Conservation (phyloP, 2,888 invertebrate genomes). For the Apodemia zela region DNA sequence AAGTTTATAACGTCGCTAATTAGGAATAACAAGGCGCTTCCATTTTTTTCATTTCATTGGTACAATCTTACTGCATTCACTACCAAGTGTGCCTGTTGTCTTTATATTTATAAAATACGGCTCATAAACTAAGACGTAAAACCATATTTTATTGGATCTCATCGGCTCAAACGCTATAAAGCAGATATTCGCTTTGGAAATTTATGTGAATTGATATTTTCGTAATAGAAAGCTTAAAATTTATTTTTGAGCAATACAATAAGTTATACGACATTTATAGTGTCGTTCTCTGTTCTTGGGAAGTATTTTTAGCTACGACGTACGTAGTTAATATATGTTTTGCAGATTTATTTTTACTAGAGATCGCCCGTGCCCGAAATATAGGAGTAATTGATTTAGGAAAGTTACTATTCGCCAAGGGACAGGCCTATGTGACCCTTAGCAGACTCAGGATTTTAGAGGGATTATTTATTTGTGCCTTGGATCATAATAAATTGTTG, state of each 20-base stretch:
- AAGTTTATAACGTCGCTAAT: too few relatives aligned
- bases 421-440: too few relatives aligned
- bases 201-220: constrained; percentile 61
- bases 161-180: constrained; percentile 56
- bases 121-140: constrained; percentile 68
- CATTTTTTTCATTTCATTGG: background rate
- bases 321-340: background rate
- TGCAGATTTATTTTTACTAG: too few relatives aligned
- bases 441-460: too few relatives aligned
- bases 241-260: constrained; percentile 15
- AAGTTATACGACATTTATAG: background rate
- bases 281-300: background rate
- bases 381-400: too few relatives aligned
- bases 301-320: constrained; percentile 6
- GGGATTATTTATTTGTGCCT: too few relatives aligned
- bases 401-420: too few relatives aligned
- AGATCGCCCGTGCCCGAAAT: too few relatives aligned
- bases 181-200: constrained; percentile 57
- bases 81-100: constrained; percentile 46
- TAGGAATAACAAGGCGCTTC: background rate
- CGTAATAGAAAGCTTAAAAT: constrained; percentile 34
- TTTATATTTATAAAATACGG: constrained; percentile 66
- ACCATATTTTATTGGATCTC: constrained; percentile 61
- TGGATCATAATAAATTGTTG: too few relatives aligned
- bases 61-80: constrained; percentile 17